phyloP scores from a whole-genome alignment of 2,888 invertebrate genomes.

The Gymnoscelis rufifasciata region DNA sequence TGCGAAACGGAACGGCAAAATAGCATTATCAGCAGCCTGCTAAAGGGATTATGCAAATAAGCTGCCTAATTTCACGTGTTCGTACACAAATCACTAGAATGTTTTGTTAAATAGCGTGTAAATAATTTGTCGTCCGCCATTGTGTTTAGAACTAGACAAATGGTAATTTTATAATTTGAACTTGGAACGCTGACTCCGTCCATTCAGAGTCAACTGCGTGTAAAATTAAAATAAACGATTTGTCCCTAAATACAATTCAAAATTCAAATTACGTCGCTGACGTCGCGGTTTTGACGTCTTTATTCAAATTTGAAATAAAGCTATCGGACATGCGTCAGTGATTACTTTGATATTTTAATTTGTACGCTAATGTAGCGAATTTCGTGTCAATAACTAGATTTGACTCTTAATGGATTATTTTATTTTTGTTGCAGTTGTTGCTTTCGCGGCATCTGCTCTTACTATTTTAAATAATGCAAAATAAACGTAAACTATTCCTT shows the following conservation, averaged over 20 bases:
- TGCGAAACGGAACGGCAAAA: conserved; percentile 44
- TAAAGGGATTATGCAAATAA: conserved; percentile 68
- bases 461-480: no score
- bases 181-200: conserved; percentile 46
- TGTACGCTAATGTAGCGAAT: conserved; percentile 28
- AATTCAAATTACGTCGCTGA: conserved; percentile 38
- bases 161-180: conserved; percentile 60
- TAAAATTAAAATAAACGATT: conserved; percentile 74
- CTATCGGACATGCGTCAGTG: conserved; percentile 57
- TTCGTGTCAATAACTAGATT: conserved; percentile 12
- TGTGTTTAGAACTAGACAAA: conserved; percentile 57
- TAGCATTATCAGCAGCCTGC: conserved; percentile 40
- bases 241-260: conserved; percentile 58
- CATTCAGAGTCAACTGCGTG: conserved; percentile 73
- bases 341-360: conserved; percentile 60
- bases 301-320: conserved; percentile 65
- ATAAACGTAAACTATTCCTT: no score
- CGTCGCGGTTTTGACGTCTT: conserved; percentile 71
- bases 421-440: background rate
- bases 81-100: conserved; percentile 57
- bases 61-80: conserved; percentile 53
- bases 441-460: no score
- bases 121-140: conserved; percentile 49
- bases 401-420: conserved; percentile 11
- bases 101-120: conserved; percentile 74